phyloP scores from a whole-genome alignment of 1,140 invertebrate genomes.

The Araneus ventricosus region DNA sequence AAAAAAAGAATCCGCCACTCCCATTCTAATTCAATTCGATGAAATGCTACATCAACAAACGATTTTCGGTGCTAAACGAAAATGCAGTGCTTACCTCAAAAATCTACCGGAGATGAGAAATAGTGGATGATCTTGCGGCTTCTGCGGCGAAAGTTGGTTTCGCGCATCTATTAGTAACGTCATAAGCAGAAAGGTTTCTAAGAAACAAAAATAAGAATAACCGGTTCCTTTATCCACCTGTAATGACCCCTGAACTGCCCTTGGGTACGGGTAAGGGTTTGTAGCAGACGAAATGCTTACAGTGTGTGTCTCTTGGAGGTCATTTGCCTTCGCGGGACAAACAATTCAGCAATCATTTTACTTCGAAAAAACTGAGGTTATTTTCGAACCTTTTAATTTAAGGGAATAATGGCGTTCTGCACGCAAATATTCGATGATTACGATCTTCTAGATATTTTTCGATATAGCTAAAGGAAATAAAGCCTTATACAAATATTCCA shows the following conservation, averaged over 20 bases:
- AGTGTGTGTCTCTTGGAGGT: slow-evolving; percentile 3
- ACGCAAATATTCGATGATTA: too few relatives aligned
- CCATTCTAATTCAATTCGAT: too few relatives aligned
- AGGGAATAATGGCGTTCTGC: too few relatives aligned
- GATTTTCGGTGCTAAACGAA: too few relatives aligned
- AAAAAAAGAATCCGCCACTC: too few relatives aligned
- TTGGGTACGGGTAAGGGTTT: background rate
- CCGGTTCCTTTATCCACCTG: slow-evolving; percentile 63
- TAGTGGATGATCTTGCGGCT: background rate
- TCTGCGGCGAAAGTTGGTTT: slow-evolving; percentile 6
- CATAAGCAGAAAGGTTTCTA: slow-evolving; percentile 11
- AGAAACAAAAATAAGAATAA: slow-evolving; percentile 18
- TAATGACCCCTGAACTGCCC: slow-evolving; percentile 52
- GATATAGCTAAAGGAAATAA: too few relatives aligned
- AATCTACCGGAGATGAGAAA: background rate
- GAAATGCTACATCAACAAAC: too few relatives aligned
- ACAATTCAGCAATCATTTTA: background rate
- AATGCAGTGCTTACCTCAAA: background rate
- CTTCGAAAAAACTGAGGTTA: too few relatives aligned
- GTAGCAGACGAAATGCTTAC: slow-evolving; percentile 49
- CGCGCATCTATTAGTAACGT: background rate
- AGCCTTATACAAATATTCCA: too few relatives aligned
- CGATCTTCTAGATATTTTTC: too few relatives aligned
- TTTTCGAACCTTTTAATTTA: too few relatives aligned
- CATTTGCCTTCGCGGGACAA: slow-evolving; percentile 28